These are phyloP conservation scores for Anhinga rufa DNA, from an alignment of 2,113 vertebrate species.

Conservation along the genomic window DNA sequence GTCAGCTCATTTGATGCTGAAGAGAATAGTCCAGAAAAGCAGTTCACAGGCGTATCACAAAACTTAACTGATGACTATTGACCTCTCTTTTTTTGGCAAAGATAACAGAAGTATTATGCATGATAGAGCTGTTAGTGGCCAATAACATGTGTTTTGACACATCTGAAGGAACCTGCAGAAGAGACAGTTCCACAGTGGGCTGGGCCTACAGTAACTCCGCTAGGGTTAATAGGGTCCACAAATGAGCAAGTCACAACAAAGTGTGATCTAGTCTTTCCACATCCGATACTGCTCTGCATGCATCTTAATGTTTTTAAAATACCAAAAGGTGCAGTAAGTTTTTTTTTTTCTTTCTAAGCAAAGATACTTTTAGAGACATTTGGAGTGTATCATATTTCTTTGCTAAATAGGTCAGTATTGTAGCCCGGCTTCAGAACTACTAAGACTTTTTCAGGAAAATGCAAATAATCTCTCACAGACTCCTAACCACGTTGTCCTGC, in stretches of 20 bases:
- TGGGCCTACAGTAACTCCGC: not conserved
- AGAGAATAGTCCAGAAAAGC: not conserved
- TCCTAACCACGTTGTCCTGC: not conserved
- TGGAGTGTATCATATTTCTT: not conserved
- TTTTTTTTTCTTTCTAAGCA: not conserved
- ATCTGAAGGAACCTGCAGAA: not conserved
- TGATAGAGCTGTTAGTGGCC: not conserved
- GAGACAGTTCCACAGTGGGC: not conserved
- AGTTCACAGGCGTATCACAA: not conserved
- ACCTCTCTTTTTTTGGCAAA: not conserved
- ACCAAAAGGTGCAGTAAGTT: not conserved
- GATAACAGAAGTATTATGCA: not conserved
- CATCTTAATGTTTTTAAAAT: not conserved
- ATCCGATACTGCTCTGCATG: not conserved
- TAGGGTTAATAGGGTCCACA: accelerated
- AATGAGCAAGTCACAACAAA: not conserved
- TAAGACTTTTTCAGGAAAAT: not conserved
- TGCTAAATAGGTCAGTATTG: not conserved
- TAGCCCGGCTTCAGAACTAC: not conserved
- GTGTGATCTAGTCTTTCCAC: not conserved
- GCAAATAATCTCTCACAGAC: not conserved
- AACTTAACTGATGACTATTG: not conserved
- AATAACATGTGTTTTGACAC: not conserved
- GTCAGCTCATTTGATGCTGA: not conserved
- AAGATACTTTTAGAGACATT: not conserved